Percentiles rank a stretch among this genome's conserved stretches.
Evolutionary conservation across 2,113 vertebrate genomes (phyloP).

Genomic region (Salvator merianae): DNA sequence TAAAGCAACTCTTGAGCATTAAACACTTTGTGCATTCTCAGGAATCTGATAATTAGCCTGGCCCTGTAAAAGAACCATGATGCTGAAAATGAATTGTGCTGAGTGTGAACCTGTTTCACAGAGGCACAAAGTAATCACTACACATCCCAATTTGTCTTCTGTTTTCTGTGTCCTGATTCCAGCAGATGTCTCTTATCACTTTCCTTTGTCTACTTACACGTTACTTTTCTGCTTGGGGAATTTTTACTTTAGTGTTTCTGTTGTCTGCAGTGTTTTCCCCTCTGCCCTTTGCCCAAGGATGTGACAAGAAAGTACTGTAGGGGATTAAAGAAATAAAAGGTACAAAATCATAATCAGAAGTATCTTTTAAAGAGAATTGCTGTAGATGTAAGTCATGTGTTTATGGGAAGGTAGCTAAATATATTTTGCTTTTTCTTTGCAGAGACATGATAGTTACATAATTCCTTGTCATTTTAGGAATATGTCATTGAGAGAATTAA

Average conservation of each 20-base stretch:
- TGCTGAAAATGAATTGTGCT: neutral
- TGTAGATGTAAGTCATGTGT: neutral
- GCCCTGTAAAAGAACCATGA: neutral
- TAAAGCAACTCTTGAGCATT: neutral
- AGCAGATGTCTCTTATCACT: neutral
- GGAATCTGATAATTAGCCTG: neutral
- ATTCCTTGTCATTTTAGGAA: no score
- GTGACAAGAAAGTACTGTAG: neutral
- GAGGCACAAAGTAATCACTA: neutral
- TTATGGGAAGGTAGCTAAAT: neutral
- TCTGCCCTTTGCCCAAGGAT: neutral
- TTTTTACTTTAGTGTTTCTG: neutral
- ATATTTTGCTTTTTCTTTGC: neutral
- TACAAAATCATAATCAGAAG: neutral
- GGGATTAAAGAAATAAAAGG: neutral
- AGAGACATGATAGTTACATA: neutral
- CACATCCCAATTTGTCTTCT: neutral
- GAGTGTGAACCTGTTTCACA: neutral
- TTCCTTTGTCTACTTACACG: neutral
- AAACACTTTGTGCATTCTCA: neutral
- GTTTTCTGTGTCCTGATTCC: neutral
- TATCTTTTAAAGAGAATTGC: neutral
- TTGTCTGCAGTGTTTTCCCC: neutral
- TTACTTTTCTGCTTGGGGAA: neutral
- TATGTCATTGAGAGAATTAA: no score